Evolutionary conservation across 2,113 vertebrate genomes (phyloP).

Genomic region (Amazona vittata): DNA sequence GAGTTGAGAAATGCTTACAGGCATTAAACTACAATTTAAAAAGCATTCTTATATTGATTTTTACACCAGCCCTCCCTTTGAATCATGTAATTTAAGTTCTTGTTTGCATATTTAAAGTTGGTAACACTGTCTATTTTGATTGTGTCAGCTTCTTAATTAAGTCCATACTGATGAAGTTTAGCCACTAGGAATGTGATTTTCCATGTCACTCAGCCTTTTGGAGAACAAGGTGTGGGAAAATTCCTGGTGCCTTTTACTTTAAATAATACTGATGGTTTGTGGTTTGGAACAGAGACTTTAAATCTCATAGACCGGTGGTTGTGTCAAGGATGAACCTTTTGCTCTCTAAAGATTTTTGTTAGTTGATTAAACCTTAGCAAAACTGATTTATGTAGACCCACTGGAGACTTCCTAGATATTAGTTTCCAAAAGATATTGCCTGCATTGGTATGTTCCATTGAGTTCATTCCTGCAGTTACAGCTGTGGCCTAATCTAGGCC

Average conservation of each 20-base stretch:
- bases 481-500: not conserved
- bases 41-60: not conserved
- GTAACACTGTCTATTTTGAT: not conserved
- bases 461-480: not conserved
- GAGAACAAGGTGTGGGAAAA: not conserved
- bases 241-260: not conserved
- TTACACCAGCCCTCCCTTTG: not conserved
- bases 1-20: not conserved
- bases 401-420: not conserved
- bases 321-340: not conserved
- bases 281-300: not conserved
- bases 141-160: not conserved
- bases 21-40: not conserved
- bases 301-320: not conserved
- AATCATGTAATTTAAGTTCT: not conserved
- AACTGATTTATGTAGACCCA: not conserved
- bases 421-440: not conserved
- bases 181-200: not conserved
- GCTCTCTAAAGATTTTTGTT: not conserved
- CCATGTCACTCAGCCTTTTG: not conserved
- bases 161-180: not conserved
- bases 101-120: not conserved
- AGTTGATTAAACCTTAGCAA: not conserved
- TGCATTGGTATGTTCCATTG: not conserved
- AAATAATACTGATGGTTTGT: not conserved